These are phyloP conservation scores for Metellina segmentata DNA, from an alignment of 2,888 invertebrate species.

Conservation along the genomic window DNA sequence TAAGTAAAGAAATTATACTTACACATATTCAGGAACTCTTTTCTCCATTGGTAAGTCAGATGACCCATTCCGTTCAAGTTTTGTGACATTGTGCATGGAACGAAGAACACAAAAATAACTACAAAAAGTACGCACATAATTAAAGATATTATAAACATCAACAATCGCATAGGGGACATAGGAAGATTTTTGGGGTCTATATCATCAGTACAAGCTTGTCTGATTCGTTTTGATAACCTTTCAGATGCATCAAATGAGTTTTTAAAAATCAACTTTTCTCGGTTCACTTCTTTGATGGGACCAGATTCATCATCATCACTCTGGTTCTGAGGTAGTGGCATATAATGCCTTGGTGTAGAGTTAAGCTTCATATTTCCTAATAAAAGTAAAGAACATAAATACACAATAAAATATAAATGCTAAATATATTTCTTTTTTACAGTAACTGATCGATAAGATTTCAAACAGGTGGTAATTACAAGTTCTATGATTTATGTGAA, in stretches of 20 bases:
- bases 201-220: conserved; percentile 28
- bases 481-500: too few relatives aligned
- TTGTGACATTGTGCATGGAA: conserved; percentile 50
- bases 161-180: conserved; percentile 60
- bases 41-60: conserved; percentile 53
- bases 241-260: conserved; percentile 57
- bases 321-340: conserved; percentile 71
- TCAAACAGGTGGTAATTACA: too few relatives aligned
- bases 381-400: background rate
- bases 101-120: conserved; percentile 63
- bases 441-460: too few relatives aligned
- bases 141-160: conserved; percentile 54
- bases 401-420: too few relatives aligned
- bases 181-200: conserved; percentile 49
- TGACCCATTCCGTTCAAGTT: conserved; percentile 33
- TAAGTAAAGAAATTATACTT: conserved; percentile 9
- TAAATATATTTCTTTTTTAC: too few relatives aligned
- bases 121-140: conserved; percentile 67
- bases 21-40: conserved; percentile 59
- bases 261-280: conserved; percentile 59
- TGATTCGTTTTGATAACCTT: conserved; percentile 37
- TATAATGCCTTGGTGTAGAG: conserved; percentile 70
- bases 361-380: conserved; percentile 64
- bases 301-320: conserved; percentile 75
- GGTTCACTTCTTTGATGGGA: conserved; percentile 71